Conservation (phyloP, 2,113 vertebrate genomes). For the Upupa epops region DNA sequence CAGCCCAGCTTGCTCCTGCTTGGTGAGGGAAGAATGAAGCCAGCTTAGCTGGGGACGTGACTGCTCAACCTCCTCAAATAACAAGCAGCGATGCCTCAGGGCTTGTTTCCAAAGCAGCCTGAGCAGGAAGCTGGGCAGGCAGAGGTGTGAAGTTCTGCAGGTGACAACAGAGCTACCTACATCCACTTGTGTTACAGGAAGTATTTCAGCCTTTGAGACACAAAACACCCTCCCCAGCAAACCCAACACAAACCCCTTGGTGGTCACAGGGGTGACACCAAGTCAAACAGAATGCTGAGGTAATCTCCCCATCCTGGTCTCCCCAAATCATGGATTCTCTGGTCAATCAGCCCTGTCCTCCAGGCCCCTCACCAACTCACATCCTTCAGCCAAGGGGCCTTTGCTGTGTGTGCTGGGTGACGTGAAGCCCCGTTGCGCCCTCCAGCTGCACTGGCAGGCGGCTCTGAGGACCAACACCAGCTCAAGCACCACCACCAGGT, state of each 20-base stretch:
- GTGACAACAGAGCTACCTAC: neutral
- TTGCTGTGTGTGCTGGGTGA: too few relatives aligned
- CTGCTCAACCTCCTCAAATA: neutral
- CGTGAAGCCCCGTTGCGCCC: too few relatives aligned
- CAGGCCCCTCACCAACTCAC: too few relatives aligned
- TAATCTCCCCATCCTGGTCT: neutral
- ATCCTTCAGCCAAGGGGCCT: too few relatives aligned
- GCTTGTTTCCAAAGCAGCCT: neutral
- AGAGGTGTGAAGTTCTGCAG: neutral
- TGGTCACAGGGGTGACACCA: neutral
- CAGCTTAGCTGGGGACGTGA: neutral
- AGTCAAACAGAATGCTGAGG: neutral
- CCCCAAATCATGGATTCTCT: neutral
- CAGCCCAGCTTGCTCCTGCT: neutral
- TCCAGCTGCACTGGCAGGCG: too few relatives aligned
- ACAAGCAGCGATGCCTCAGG: neutral
- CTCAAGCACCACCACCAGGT: too few relatives aligned
- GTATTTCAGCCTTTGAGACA: neutral
- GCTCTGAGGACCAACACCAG: too few relatives aligned
- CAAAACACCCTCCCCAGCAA: neutral
- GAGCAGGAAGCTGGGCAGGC: neutral
- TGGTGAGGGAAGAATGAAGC: rapidly evolving
- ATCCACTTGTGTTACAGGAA: neutral
- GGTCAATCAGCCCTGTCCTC: too few relatives aligned
- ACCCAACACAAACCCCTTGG: neutral